Base-by-base conservation (phyloP, 2,113 vertebrate species). In the Pipa parva region DNA sequence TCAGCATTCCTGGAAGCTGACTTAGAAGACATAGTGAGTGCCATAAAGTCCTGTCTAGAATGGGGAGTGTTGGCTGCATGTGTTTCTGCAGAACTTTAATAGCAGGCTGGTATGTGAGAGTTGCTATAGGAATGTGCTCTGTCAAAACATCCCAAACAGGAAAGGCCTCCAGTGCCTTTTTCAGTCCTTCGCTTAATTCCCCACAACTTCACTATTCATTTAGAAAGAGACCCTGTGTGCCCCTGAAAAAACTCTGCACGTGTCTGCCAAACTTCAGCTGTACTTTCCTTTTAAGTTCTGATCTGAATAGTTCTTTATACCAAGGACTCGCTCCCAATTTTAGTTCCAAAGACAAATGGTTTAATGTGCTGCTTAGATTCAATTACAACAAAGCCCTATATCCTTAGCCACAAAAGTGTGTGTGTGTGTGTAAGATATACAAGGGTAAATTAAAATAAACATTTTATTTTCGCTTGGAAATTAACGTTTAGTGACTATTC, bases 151-250 rank as follows among this genome's bases (percentile, higher is more conserved):
- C 61, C 69, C 63, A 50, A 50, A 63, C 8, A 71, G 22, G 46
- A 58, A 69, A 73, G 59, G 17, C 33, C 63, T 59, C 28, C 27
- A 69, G 26, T 74, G n/a, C 59, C 18, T 71, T 31, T 63, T 62
- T 67, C 55, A 74, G 1, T 46, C 50, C 50, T 46, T 17, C 8
- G 22, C 28, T 29, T 33, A 33, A 63, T 54, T 51, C 24, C n/a
- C 24, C 51, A 56, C 50, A 13, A 9, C n/a, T 49, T 36, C 55
- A 29, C 20, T 45, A 12, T 45, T 42, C 8, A 11, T 5, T 42
- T 49, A 69, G 3, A 54, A 9, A 45, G 57, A 1, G 5, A 68
- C n/a, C 18, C 25, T 2, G 28, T 11, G 26, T 51, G 61, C 26
- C 61, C 46, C 26, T 42, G 46, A 29, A 58, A 25, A 52, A 24